Evolutionary conservation across 2,888 invertebrate genomes (phyloP).

Genomic region (Colostygia pectinataria): DNA sequence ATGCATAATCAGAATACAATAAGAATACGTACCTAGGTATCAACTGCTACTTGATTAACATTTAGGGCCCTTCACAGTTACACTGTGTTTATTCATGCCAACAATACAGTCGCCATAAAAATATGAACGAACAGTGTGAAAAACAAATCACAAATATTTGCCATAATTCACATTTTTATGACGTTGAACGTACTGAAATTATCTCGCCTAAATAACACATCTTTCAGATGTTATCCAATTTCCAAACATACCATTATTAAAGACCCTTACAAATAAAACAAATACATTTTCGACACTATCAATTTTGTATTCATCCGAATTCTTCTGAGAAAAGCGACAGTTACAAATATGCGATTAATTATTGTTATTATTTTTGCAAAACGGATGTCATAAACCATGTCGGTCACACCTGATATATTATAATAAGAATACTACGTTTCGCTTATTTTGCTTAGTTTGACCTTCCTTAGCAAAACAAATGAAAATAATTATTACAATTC

Average conservation of each 20-base stretch:
- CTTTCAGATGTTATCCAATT: constrained; percentile 17
- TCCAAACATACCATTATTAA: neutral
- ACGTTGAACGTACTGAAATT: constrained; percentile 5
- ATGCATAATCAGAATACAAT: too few relatives aligned
- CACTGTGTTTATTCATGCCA: constrained; percentile 3
- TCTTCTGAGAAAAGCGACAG: too few relatives aligned
- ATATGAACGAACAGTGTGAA: too few relatives aligned
- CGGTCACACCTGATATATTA: too few relatives aligned
- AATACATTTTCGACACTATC: neutral
- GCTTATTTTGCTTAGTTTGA: too few relatives aligned
- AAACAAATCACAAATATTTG: too few relatives aligned
- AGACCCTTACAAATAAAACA: neutral
- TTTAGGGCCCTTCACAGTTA: constrained; percentile 14
- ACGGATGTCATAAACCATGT: too few relatives aligned
- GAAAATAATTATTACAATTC: too few relatives aligned
- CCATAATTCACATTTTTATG: constrained; percentile 8
- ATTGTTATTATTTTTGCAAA: too few relatives aligned
- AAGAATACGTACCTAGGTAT: neutral
- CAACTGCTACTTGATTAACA: neutral
- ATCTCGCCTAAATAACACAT: neutral
- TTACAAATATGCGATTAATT: too few relatives aligned
- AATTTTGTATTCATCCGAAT: neutral
- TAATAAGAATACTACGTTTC: too few relatives aligned
- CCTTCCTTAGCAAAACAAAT: too few relatives aligned
- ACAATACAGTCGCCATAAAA: constrained; percentile 9